These are phyloP conservation scores for Porites lutea DNA, from an alignment of 64 coral and sea anemone genomes.

Conservation along the genomic window DNA sequence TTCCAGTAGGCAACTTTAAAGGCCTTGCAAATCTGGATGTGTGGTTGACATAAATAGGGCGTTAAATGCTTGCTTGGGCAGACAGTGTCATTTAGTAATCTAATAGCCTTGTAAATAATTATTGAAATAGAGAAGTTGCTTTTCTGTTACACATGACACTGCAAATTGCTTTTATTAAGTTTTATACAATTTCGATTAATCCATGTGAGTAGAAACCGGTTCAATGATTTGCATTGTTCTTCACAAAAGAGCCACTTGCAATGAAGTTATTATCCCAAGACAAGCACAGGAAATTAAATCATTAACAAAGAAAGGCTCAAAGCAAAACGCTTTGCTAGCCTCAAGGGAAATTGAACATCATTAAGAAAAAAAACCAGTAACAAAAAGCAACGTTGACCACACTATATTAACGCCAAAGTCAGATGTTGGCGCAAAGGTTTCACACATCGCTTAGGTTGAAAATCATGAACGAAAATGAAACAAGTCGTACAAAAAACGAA, in stretches of 20 bases:
- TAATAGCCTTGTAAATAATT: background rate
- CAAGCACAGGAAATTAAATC: constrained; percentile 91
- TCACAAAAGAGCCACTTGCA: constrained; percentile 55
- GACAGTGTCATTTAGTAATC: background rate
- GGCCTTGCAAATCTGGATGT: constrained; percentile 24
- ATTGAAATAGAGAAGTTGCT: background rate
- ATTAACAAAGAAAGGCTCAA: constrained; percentile 67
- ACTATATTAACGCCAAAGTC: too few relatives aligned
- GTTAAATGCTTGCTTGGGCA: background rate
- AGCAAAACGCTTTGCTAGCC: constrained; percentile 48
- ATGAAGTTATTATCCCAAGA: constrained; percentile 78
- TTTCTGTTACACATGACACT: background rate
- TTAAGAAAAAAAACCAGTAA: background rate
- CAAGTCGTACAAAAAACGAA: background rate
- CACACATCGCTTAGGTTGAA: too few relatives aligned
- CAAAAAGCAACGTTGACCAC: too few relatives aligned
- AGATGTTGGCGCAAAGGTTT: too few relatives aligned
- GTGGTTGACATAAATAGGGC: background rate
- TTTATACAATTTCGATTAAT: background rate
- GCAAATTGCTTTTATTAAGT: background rate
- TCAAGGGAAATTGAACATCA: background rate
- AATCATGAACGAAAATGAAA: background rate
- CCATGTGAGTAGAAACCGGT: constrained; percentile 69
- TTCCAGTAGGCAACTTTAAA: constrained; percentile 64
- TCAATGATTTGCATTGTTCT: constrained; percentile 70